phyloP scores from a whole-genome alignment of 53 echinoderm and acorn worm species.

The Astropecten irregularis region DNA sequence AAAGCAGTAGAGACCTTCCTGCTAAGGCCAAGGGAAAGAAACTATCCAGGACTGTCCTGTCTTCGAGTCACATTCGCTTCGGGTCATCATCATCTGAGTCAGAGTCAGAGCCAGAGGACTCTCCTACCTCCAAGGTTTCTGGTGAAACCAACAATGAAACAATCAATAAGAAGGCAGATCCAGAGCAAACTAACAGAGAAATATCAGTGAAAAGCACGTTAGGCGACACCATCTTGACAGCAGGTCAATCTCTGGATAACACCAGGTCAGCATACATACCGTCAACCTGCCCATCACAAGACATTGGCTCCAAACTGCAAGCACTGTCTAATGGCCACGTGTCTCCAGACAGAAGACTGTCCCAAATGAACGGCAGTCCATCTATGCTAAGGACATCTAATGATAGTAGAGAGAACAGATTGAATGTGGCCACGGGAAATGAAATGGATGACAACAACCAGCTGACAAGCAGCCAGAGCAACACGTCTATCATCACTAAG shows the following conservation, averaged over 20 bases:
- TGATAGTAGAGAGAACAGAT: background rate
- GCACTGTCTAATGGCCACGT: background rate
- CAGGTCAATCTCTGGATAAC: background rate
- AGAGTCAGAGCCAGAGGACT: conserved; percentile 31
- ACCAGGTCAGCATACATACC: background rate
- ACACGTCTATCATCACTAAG: conserved; percentile 29
- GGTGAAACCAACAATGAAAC: background rate
- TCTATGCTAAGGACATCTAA: background rate
- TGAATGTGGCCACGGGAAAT: background rate
- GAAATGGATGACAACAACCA: conserved; percentile 31
- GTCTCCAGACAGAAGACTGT: background rate
- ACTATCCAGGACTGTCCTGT: background rate
- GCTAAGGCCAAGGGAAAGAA: background rate
- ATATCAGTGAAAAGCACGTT: background rate
- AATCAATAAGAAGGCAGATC: conserved; percentile 10
- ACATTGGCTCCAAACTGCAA: background rate
- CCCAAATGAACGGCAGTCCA: background rate
- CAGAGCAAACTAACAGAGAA: background rate
- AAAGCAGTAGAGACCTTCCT: too few species aligned
- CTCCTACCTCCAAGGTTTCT: background rate
- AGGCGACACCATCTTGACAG: background rate
- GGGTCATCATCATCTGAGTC: too few species aligned
- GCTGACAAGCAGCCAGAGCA: conserved; percentile 15
- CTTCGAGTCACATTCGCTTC: conserved; percentile 58
- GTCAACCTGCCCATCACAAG: background rate